Conservation (phyloP, 2,113 vertebrate species). For the Alces alces region DNA sequence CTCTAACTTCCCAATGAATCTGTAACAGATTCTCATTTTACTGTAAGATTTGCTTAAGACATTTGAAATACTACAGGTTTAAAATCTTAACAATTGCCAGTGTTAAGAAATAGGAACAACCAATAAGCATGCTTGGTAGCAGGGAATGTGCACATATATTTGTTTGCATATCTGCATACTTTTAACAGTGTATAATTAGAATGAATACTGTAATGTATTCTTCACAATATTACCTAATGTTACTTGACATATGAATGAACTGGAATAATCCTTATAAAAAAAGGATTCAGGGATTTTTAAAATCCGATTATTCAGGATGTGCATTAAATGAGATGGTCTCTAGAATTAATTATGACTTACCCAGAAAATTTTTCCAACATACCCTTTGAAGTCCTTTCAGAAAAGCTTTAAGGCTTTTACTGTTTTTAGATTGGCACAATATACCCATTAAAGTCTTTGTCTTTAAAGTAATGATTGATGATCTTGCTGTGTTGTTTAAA, state of each 20-base stretch:
- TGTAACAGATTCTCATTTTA: not conserved
- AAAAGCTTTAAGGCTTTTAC: not conserved
- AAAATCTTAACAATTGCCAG: not conserved
- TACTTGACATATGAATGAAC: not conserved
- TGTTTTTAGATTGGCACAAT: not conserved
- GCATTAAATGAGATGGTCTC: not conserved
- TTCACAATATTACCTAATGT: not conserved
- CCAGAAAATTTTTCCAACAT: not conserved
- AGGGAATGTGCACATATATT: not conserved
- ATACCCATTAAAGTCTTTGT: not conserved
- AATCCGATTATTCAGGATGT: not conserved
- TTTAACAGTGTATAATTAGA: not conserved
- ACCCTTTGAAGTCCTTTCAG: slow-evolving; percentile 8
- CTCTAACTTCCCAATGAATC: not conserved
- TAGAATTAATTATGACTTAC: not conserved
- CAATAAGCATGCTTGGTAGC: not conserved
- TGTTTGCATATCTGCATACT: not conserved
- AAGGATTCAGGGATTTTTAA: not conserved
- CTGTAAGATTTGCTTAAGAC: not conserved
- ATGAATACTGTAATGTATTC: not conserved
- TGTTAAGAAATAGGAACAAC: not conserved
- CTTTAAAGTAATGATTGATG: not conserved
- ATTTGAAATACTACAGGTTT: not conserved
- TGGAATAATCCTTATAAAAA: not conserved
- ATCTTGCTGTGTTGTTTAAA: not conserved